These are phyloP conservation scores for Suricata suricatta DNA, from an alignment of 2,113 vertebrate species.

Conservation along the genomic window DNA sequence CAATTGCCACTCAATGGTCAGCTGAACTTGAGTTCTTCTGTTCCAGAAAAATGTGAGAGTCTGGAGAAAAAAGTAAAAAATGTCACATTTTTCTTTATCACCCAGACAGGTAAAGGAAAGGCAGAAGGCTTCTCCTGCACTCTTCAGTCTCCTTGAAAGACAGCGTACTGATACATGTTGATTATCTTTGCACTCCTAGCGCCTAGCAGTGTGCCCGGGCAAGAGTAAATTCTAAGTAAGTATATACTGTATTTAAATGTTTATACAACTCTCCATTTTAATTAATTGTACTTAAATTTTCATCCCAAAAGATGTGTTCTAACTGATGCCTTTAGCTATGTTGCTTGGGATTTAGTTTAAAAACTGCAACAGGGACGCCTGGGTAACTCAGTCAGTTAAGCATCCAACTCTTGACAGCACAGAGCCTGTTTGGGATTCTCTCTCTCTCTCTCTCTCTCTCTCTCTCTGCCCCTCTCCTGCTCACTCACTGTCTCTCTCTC, in stretches of 20 bases:
- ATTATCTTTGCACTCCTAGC: neutral
- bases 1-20: neutral
- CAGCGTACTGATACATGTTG: neutral
- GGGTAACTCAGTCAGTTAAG: neutral
- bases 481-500: no score
- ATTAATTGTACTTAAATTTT: slow-evolving; percentile 22
- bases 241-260: neutral
- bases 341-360: slow-evolving; percentile 53
- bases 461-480: no score
- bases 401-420: neutral
- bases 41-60: slow-evolving; percentile 25
- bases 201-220: neutral
- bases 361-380: neutral
- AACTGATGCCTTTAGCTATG: neutral
- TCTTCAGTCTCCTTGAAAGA: neutral
- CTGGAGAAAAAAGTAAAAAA: neutral
- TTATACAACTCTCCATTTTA: slow-evolving; percentile 12
- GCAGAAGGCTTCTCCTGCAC: neutral
- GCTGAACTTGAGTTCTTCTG: neutral
- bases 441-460: no score
- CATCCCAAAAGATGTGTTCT: slow-evolving; percentile 29
- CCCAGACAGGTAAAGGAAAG: neutral
- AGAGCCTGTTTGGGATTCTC: no score
- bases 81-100: neutral
- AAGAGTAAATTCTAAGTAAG: neutral